These are phyloP conservation scores for Rhegmatorhina hoffmannsi DNA, from an alignment of 2,113 vertebrate genomes.

Conservation along the genomic window DNA sequence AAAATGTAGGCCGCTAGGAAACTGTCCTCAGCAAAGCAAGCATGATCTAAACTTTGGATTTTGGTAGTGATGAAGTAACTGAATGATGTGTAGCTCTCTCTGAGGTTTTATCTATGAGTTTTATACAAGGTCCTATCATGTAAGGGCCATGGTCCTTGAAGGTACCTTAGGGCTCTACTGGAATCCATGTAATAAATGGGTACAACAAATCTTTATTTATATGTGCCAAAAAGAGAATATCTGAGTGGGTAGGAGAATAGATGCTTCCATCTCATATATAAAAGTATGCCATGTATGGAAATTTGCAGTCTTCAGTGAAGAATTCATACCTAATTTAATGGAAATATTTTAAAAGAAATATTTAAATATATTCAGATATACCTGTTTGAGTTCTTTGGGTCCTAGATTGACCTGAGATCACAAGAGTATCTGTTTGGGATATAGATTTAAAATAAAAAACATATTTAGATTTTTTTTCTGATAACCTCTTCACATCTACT, in stretches of 20 bases:
- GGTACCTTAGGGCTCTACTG: background rate
- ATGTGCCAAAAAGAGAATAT: background rate
- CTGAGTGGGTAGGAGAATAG: background rate
- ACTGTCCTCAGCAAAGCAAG: background rate
- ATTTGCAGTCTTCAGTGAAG: background rate
- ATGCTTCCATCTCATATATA: background rate
- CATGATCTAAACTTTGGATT: background rate
- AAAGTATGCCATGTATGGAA: background rate
- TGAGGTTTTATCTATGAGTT: background rate
- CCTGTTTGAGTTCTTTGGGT: background rate
- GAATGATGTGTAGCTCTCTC: background rate
- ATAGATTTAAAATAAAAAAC: background rate
- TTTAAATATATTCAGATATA: background rate
- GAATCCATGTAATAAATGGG: background rate
- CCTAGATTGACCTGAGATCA: background rate
- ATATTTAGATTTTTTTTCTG: background rate
- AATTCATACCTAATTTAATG: background rate
- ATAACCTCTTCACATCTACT: background rate
- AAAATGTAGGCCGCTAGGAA: background rate
- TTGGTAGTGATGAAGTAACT: background rate
- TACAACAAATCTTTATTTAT: background rate
- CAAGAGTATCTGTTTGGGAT: background rate
- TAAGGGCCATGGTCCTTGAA: background rate
- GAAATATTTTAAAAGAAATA: background rate
- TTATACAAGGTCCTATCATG: background rate